Base-by-base conservation (phyloP, 2,797 vertebrate genomes). In the Luscinia luscinia region DNA sequence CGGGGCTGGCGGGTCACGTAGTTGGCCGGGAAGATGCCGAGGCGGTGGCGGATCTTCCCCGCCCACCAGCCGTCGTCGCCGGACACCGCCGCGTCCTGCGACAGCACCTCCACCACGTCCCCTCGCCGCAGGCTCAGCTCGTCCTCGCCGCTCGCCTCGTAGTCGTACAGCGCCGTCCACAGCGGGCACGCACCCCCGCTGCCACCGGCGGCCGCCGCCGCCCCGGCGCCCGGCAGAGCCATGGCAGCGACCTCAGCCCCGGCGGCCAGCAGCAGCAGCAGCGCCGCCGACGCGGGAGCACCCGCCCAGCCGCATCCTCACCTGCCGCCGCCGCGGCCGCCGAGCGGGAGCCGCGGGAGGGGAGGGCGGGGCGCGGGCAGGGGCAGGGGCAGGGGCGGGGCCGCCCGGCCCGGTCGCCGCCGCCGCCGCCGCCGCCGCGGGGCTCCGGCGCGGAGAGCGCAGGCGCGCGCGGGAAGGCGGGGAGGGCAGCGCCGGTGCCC, bases 31-130 rank as follows among this genome's bases (percentile, higher is more conserved):
- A 98, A 98, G 96, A 98, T 97, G 97, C 99, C 98, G 82, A 99
- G 98, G 84, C 98, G 98, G 97, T 99, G 98, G 63, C 97, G 98
- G 70, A 99, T 98, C 98, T 98, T 98, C 18, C 99, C 99, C 40
- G 99, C 99, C 99, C 99, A 99, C 99, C 99, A 99, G 67, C 99
- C 99, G 94, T 99, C 99, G 91, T 99, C 99, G 43, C 99, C 99
- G 17, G 99, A 99, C 93, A 99, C 99, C 91, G 98, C 98, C 58
- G 98, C 98, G 96, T 99, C 99, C 97, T 98, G 99, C 94, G 99
- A 99, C 96, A 99, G 97, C 90, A 99, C 98, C 96, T 99, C 98
- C 95, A 99, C 98, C 97, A 98, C 96, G 97, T 99, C 99, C 20
- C 99, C 99, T 87, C 98, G 98, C 55, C 98, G 98, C 96, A 99